phyloP scores from a whole-genome alignment of 37 sponge, comb jelly and placozoan species.

The Petrosia ficiformis region DNA sequence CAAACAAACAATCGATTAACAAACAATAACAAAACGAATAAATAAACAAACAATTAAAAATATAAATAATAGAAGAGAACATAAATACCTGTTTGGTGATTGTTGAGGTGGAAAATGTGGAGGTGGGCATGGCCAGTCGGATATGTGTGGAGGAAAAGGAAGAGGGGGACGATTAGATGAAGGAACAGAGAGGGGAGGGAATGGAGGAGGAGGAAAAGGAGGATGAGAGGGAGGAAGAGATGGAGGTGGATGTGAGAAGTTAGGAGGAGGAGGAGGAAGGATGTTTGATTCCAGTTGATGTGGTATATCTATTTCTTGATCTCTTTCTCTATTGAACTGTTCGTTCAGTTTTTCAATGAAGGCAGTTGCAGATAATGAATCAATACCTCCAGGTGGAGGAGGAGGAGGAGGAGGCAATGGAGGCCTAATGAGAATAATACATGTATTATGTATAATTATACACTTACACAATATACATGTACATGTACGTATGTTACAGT shows the following conservation, averaged over 20 bases:
- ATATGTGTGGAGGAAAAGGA: no score
- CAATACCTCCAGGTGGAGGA: background rate
- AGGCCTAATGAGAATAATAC: background rate
- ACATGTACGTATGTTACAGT: no score
- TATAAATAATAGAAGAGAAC: no score
- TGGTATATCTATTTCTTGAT: background rate
- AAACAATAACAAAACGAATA: no score
- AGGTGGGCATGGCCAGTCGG: no score
- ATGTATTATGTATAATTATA: no score
- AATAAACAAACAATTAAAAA: no score
- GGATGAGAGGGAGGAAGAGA: background rate
- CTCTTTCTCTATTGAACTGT: conserved; percentile 13
- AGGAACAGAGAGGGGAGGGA: conserved; percentile 4
- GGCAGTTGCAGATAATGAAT: background rate
- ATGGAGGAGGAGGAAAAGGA: conserved; percentile 21
- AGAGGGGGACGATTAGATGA: background rate
- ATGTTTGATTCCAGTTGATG: background rate
- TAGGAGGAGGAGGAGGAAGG: conserved; percentile 26
- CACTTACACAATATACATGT: no score
- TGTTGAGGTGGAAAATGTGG: no score
- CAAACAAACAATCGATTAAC: no score
- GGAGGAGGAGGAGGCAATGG: no score
- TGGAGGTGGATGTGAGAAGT: conserved; percentile 27
- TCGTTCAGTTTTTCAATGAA: conserved; percentile 22
- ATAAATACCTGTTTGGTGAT: no score